Base-by-base conservation (phyloP, 2,888 invertebrate species). In the Malthinus flaveolus region DNA sequence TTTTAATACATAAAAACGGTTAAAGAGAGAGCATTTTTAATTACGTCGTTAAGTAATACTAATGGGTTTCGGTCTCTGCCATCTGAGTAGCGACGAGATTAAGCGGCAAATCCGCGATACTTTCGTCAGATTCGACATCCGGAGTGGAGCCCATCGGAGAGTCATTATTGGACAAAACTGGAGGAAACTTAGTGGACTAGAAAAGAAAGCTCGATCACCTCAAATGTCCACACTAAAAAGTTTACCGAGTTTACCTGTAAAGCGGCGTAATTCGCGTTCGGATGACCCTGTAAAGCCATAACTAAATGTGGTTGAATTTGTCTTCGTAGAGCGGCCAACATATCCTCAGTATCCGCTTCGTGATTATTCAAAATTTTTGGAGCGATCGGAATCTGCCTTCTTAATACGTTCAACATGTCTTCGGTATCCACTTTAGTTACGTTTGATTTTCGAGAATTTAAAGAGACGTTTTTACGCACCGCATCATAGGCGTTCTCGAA, bases 291-390 rank as follows among this genome's bases (percentile, higher is more conserved):
- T 55, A 86, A 79, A 7, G 86, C 86, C 80, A 86, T 84, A 74
- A 86, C 83, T 56, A 88, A 77, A 73, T 89, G 88, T 53, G 89
- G 89, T 73, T 88, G 88, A 66, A 89, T 82, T 75, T 87, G 87
- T 12, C 87, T 80, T 8, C 89, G 82, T 66, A 89, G 79, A 45
- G 88, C 89, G 46, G 84, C 85, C 69, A 89, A 77, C 83, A 89
- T 87, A 44, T 87, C 87, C 67, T 87, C 87, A 65, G 73, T 76
- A 62, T 78, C 71, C 10, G 74, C 63, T 55, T 62, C 62, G 12
- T 34, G 55, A 32, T 55, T 61, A 10, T 49, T 55, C 7, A 49
- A 39, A 12, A 32, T 54, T 42, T 62, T 62, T 1, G 62, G 62
- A 8, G 62, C 56, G 7, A 61, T 58, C 11, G 61, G 61, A 6